Base-by-base conservation (phyloP, 1,140 invertebrate species). In the Calliphora vicina region DNA sequence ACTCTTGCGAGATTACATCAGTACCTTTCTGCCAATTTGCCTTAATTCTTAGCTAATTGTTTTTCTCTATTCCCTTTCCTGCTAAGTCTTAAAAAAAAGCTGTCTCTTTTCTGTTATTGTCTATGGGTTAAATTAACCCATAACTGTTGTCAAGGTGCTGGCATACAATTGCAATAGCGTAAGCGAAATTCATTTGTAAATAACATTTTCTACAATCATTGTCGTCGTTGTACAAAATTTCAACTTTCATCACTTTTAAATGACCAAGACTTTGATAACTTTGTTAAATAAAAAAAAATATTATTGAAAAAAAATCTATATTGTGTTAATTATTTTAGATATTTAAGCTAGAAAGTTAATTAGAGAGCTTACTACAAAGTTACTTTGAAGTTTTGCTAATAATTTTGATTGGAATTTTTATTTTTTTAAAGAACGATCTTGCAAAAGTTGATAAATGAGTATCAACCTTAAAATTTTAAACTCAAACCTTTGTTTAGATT, bases 181-280 rank as follows among this genome's bases (percentile, higher is more conserved):
- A 67, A 20, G 6, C 72, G 82, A 82, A 72, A 57, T 89, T 86
- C 88, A 90, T 89, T 86, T 89, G 88, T 89, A 89, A 85, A 89
- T 89, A 89, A 67, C 50, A 80, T 71, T 88, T 86, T 84, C 87
- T 86, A 89, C 85, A 86, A 87, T 88, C 88, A 88, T 89, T 89
- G 87, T 89, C 87, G 87, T 87, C 85, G 84, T 84, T 80, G 74
- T 81, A 26, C 12, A 17, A 84, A 84, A 86, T 86, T 85, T 83
- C 85, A 85, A 88, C 87, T 88, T 87, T 88, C 86, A 88, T 88
- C 87, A 81, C 80, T 81, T 81, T 4, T 10, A 8, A 5, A 81
- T 81, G 80, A 57, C 25, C 50, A 61, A 67, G 80, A 81, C 57
- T 26, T 43, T 78, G 74, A 45, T 78, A 78, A 76, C 42, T 45